Base-by-base conservation (phyloP, 2,113 vertebrate genomes). In the Catagonus wagneri region DNA sequence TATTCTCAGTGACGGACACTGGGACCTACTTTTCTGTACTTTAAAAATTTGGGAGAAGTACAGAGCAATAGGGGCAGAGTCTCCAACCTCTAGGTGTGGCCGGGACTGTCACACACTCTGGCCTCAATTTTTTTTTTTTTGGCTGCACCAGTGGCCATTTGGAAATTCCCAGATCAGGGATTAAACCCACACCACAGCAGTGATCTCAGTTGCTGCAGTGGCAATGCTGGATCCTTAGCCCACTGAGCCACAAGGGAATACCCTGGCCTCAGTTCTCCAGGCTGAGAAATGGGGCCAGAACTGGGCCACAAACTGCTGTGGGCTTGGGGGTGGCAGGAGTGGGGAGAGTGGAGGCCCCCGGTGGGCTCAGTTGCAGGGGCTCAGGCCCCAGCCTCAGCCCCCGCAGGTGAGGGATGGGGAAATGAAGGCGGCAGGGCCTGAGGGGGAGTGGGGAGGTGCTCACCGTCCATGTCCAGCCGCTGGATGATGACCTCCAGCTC, bases 401-500 rank as follows among this genome's bases (percentile, higher is more conserved):
- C 44, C 22, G 32, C 61, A 25, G 34, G 60, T 6, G 75, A 75
- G 23, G 14, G 14, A 52, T 29, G 58, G 36, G 58, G 61, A 68
- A 17, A 50, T 44, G 44, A 44, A 44, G 8, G 44, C 29, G 75
- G 29, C 69, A 23, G 19, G 44, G 44, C 44, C 44, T 44, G 44
- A 8, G 44, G 44, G 44, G 44, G 44, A 44, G n/a, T n/a, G 36
- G 39, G 32, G 4, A 1, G 12, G 4, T 3, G 79, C 98, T 99
- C 98, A 99, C 99, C 99, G 0, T 99, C 99, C 99, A 99, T 99
- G 98, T 99, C 99, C 90, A 99, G 99, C 94, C 99, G 98, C 98
- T 99, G 99, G 98, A 99, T 99, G 98, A 99, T 99, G 94, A 99
- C 99, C 71, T 99, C 99, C 93, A 99, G 98, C 98, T 99, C 99